Evolutionary conservation across 2,113 vertebrate genomes (phyloP).

Genomic region (Lampris incognitus): DNA sequence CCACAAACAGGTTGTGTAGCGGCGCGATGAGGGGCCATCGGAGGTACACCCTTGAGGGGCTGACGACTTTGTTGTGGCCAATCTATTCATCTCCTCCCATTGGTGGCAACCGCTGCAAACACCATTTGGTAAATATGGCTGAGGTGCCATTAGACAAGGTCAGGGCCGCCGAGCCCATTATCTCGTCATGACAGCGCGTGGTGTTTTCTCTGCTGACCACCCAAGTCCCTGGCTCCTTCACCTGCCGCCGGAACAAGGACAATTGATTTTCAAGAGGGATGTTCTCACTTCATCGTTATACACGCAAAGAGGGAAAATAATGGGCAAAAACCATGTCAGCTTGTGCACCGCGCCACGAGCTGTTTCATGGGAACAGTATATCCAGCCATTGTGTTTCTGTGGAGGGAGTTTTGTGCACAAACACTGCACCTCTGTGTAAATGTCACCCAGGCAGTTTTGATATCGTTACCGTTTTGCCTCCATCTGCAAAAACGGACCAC

Average conservation of each 20-base stretch:
- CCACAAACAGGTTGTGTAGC: constrained; percentile 42
- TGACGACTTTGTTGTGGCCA: constrained; percentile 70
- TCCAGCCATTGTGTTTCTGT: constrained; percentile 34
- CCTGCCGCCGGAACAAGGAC: constrained; percentile 58
- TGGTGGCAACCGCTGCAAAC: constrained; percentile 53
- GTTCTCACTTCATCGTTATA: constrained; percentile 49
- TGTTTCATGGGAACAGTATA: constrained; percentile 48
- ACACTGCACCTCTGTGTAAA: constrained; percentile 53
- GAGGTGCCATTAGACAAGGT: constrained; percentile 76
- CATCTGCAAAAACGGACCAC: constrained; percentile 71
- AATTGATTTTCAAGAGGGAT: constrained; percentile 62
- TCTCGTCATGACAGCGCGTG: constrained; percentile 54
- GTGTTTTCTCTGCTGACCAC: constrained; percentile 58
- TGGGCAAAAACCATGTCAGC: constrained; percentile 9
- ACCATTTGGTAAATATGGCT: constrained; percentile 80
- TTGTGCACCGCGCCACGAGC: constrained; percentile 7
- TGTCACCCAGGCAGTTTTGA: constrained; percentile 72
- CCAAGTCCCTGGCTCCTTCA: constrained; percentile 70
- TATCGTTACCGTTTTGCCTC: constrained; percentile 72
- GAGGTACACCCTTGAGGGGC: constrained; percentile 54
- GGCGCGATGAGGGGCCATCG: constrained; percentile 19
- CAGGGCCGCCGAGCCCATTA: constrained; percentile 73
- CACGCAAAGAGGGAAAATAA: constrained; percentile 20
- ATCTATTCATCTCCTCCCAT: constrained; percentile 66
- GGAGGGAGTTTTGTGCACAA: constrained; percentile 31